These are phyloP conservation scores for Sturnus vulgaris DNA, from an alignment of 2,113 vertebrate species.

Conservation along the genomic window DNA sequence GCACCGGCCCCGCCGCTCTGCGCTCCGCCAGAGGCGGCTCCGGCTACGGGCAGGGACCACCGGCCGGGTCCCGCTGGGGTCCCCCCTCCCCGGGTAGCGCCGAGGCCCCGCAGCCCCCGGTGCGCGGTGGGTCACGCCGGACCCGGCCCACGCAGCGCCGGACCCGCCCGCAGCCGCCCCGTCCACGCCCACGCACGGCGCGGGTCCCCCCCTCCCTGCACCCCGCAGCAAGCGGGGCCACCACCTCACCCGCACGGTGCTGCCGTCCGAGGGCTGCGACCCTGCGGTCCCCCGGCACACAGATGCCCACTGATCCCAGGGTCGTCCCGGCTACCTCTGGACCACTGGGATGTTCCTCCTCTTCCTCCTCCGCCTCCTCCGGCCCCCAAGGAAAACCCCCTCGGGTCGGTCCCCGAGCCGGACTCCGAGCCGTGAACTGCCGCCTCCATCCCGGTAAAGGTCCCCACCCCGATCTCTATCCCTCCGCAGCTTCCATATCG, in stretches of 20 bases:
- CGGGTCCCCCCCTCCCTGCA: neutral
- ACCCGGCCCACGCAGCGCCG: neutral
- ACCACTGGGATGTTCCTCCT: neutral
- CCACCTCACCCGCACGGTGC: neutral
- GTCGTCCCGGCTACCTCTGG: neutral
- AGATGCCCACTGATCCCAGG: neutral
- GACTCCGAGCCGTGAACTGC: neutral
- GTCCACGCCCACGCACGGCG: neutral
- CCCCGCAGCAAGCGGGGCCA: neutral
- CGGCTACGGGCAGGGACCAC: neutral
- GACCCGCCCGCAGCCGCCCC: neutral
- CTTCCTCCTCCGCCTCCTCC: neutral
- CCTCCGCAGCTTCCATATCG: accelerated
- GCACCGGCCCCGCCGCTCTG: neutral
- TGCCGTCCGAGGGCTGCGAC: neutral
- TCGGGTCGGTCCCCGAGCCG: neutral
- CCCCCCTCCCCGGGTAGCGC: neutral
- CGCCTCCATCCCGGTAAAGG: neutral
- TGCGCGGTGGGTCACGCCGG: neutral
- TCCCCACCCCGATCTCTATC: neutral
- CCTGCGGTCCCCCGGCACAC: neutral
- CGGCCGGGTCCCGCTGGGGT: neutral
- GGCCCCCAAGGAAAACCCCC: neutral
- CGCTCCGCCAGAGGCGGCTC: neutral
- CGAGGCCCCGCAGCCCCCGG: neutral